These are phyloP conservation scores for Hycleus phaleratus DNA, from an alignment of 1,140 invertebrate species.

Conservation along the genomic window DNA sequence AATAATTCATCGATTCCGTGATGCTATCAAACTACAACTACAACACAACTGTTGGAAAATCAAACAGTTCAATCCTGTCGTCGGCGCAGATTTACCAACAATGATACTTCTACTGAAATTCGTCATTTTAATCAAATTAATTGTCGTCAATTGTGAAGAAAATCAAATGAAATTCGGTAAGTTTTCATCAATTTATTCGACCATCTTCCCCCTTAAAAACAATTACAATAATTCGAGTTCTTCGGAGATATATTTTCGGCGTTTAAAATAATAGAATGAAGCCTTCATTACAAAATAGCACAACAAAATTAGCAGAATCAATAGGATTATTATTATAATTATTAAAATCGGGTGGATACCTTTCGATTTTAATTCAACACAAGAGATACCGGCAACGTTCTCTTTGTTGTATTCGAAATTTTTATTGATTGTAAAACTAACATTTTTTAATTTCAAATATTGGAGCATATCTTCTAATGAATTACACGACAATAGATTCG, in stretches of 20 bases:
- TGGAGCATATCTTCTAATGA: conserved; percentile 28
- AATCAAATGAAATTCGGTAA: no score
- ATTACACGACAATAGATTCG: conserved; percentile 33
- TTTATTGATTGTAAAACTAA: conserved; percentile 31
- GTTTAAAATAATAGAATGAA: no score
- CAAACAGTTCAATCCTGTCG: no score
- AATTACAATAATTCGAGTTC: neutral
- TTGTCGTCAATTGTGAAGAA: no score
- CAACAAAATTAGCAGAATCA: neutral
- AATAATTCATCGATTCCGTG: conserved; percentile 14
- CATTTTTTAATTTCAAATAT: conserved; percentile 28
- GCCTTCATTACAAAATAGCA: neutral
- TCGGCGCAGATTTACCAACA: no score
- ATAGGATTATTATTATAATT: neutral
- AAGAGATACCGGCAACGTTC: conserved; percentile 36
- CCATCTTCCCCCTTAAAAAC: no score
- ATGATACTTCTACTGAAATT: no score
- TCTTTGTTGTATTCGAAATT: conserved; percentile 28
- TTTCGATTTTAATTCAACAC: conserved; percentile 13
- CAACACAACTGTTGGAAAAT: no score
- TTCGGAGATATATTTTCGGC: neutral
- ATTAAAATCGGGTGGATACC: no score
- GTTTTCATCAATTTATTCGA: no score
- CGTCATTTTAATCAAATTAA: no score
- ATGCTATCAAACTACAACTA: neutral